These are phyloP conservation scores for Cryptosula pallasiana DNA, from an alignment of 2,888 invertebrate genomes.

Conservation along the genomic window DNA sequence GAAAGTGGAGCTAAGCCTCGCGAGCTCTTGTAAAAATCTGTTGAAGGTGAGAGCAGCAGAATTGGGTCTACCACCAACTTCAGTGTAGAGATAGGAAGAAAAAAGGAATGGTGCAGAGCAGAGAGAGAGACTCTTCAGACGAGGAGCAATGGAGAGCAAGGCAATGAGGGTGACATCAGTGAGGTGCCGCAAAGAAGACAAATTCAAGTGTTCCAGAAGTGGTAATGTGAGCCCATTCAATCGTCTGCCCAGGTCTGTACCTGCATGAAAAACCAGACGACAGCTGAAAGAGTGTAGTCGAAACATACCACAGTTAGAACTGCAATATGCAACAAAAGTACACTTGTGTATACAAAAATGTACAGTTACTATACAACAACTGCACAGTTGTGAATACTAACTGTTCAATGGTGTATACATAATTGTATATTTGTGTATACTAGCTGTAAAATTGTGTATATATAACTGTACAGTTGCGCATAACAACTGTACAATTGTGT, in stretches of 20 bases:
- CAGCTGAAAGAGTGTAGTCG: too few relatives aligned
- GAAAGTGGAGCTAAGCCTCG: constrained; percentile 58
- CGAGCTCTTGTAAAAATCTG: constrained; percentile 62
- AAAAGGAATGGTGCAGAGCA: constrained; percentile 68
- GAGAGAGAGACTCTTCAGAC: constrained; percentile 62
- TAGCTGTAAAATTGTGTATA: too few relatives aligned
- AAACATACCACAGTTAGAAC: too few relatives aligned
- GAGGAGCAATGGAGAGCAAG: constrained; percentile 61
- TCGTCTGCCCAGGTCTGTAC: neutral
- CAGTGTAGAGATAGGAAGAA: constrained; percentile 60
- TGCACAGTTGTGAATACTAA: too few relatives aligned
- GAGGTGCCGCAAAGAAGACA: constrained; percentile 66
- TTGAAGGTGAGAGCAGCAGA: constrained; percentile 69
- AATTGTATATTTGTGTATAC: too few relatives aligned
- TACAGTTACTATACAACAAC: too few relatives aligned
- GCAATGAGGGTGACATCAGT: constrained; percentile 70
- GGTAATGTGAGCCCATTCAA: neutral
- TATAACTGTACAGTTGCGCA: too few relatives aligned
- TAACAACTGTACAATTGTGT: too few relatives aligned
- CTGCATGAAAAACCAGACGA: neutral
- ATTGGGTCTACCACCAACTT: constrained; percentile 50
- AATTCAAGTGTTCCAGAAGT: constrained; percentile 60
- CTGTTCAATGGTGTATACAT: too few relatives aligned
- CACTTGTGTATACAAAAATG: too few relatives aligned
- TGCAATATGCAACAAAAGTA: too few relatives aligned